Evolutionary conservation across 2,888 invertebrate genomes (phyloP), one percentile per base, ranked within the genome.

Genomic region (Pollenia labialis): DNA sequence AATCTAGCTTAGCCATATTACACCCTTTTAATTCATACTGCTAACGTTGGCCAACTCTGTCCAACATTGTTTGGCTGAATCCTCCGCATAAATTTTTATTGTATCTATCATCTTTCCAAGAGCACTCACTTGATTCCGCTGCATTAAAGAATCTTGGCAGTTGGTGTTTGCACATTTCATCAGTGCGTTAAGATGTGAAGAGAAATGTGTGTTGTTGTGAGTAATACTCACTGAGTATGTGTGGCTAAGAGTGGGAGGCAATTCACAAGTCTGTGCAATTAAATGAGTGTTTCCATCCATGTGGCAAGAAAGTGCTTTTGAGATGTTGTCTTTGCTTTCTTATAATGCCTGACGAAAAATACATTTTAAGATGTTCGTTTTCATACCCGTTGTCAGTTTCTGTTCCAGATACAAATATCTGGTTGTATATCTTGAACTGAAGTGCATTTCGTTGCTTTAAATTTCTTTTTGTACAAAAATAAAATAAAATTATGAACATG

Each of bases 61-160:
- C 40, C 1, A 62, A 52, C 68, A 52, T 68, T 84, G 58, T 60
- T 66, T 48, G 14, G 40, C 2, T 40, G 16, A 58, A 76, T 58
- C 10, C 71, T 80, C 62, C 32, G 12, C 46, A 32, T 6, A 81
- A 74, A 60, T 44, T 79, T 16, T 60, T 42, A 16, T 42, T 80
- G 40, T 80, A 83, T 80, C 64, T 76, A 80, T 71, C 64, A 86
- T 86, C 66, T 80, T 44, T 82, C 56, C 44, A 82, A 82, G 82
- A 68, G 85, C 83, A 79, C 82, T 79, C 56, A 83, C 79, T 86
- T 80, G 69, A 71, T 80, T 64, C 75, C 71, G 75, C 58, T 80
- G 80, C 86, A 80, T 80, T 86, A 80, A 58, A 58, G 42, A 44
- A n/a, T 52, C 32, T 48, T 68, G 58, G 32, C 72, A 58, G 32